phyloP scores from a whole-genome alignment of 2,888 invertebrate genomes.

The Dolichomitus sp. region DNA sequence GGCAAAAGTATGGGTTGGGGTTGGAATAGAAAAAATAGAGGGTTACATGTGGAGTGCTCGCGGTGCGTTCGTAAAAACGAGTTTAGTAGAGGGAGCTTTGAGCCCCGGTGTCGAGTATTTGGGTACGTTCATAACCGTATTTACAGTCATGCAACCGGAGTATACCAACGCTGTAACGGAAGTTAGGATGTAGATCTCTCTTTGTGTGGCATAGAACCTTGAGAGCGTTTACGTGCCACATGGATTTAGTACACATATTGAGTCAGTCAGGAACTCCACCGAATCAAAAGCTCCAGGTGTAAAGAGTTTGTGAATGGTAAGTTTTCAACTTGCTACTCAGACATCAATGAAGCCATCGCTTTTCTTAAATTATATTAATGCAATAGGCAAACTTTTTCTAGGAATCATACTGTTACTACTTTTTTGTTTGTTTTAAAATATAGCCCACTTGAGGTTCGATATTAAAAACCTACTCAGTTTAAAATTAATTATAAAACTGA shows the following conservation, averaged over 20 bases:
- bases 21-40: neutral
- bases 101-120: constrained; percentile 36
- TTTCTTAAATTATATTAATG: neutral
- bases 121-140: constrained; percentile 35
- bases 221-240: neutral
- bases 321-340: neutral
- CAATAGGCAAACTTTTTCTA: neutral
- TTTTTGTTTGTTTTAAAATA: neutral
- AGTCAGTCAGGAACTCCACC: neutral
- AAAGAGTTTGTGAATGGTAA: constrained; percentile 1
- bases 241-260: neutral
- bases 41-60: constrained; percentile 3
- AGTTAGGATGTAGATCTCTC: constrained; percentile 20
- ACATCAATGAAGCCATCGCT: neutral
- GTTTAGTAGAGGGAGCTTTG: constrained; percentile 49
- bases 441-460: too few relatives aligned
- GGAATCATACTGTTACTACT: too few relatives aligned
- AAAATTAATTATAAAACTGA: neutral
- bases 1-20: constrained; percentile 34
- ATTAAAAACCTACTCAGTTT: neutral
- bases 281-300: neutral
- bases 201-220: neutral
- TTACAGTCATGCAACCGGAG: constrained; percentile 20
- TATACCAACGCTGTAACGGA: neutral
- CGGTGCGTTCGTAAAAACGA: constrained; percentile 47